A percentile compares a stretch with the other conserved stretches of the same genome.
These are phyloP conservation scores for Lutraria lutraria DNA, from an alignment of 2,888 invertebrate species.

Conservation along the genomic window DNA sequence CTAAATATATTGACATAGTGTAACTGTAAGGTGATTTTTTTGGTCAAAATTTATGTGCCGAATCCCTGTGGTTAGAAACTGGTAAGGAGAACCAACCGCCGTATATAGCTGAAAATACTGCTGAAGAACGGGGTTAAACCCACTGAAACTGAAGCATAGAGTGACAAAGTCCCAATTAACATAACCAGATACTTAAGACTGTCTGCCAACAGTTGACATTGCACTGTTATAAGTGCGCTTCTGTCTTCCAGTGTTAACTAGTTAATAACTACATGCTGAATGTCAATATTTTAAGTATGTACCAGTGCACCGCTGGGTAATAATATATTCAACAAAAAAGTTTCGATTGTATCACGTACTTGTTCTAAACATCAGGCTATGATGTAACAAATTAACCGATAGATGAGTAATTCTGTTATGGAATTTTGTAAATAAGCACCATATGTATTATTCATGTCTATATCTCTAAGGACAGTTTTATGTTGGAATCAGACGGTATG, in stretches of 20 bases:
- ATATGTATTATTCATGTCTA: slow-evolving; percentile 27
- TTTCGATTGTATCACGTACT: background rate
- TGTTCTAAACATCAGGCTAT: background rate
- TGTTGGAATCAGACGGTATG: slow-evolving; percentile 16
- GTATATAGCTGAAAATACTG: too few relatives aligned
- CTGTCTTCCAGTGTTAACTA: background rate
- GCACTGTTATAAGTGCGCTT: background rate
- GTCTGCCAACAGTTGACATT: too few relatives aligned
- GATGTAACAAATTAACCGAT: background rate
- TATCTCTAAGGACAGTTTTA: slow-evolving; percentile 19
- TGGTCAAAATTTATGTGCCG: too few relatives aligned
- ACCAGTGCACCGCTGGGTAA: background rate
- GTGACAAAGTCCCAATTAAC: too few relatives aligned
- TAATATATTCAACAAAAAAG: background rate
- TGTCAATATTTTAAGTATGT: background rate
- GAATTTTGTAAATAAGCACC: slow-evolving; percentile 17
- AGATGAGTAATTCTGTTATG: slow-evolving; percentile 23
- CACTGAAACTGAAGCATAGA: too few relatives aligned
- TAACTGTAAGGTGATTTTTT: too few relatives aligned
- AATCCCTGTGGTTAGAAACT: too few relatives aligned
- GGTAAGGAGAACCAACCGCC: too few relatives aligned
- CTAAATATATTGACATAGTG: too few relatives aligned
- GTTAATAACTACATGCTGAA: background rate
- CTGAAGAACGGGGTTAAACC: too few relatives aligned
- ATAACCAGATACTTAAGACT: too few relatives aligned